Evolutionary conservation across 2,113 vertebrate genomes (phyloP).

Genomic region (Crypturellus undulatus): DNA sequence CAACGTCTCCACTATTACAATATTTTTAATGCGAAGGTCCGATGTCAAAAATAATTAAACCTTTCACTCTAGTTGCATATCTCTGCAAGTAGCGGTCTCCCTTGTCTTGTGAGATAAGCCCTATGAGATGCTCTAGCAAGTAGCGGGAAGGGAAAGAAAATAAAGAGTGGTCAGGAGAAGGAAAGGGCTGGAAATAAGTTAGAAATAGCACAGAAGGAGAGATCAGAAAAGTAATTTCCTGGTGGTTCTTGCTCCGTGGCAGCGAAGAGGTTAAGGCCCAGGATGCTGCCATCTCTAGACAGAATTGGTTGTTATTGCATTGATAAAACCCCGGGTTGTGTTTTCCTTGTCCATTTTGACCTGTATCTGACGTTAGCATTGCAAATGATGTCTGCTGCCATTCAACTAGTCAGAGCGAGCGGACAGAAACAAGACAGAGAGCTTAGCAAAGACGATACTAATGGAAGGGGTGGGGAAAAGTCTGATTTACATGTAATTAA

Average conservation of each 20-base stretch:
- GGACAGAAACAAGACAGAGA: constrained; percentile 62
- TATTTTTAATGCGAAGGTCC: constrained; percentile 35
- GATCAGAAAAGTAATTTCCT: background rate
- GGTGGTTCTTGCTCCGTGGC: background rate
- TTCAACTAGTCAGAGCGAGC: constrained; percentile 48
- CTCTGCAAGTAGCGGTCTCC: constrained; percentile 54
- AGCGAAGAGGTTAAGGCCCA: constrained; percentile 63
- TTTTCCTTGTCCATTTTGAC: constrained; percentile 67
- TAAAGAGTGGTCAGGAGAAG: background rate
- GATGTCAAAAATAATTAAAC: constrained; percentile 62
- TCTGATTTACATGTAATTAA: constrained; percentile 70
- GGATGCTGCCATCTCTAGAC: constrained; percentile 38
- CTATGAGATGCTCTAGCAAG: constrained; percentile 62
- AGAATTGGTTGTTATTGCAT: constrained; percentile 45
- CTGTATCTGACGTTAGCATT: constrained; percentile 67
- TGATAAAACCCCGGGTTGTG: constrained; percentile 52
- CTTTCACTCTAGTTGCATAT: constrained; percentile 49
- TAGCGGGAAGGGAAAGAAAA: background rate
- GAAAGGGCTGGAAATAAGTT: background rate
- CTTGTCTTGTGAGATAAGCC: constrained; percentile 56
- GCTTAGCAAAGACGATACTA: constrained; percentile 53
- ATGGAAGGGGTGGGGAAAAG: constrained; percentile 62
- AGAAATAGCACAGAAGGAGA: background rate
- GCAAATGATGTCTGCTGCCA: constrained; percentile 69
- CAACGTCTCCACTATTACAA: constrained; percentile 42